Base-by-base conservation (phyloP, 2,113 vertebrate genomes). In the Rhinogobius similis region DNA sequence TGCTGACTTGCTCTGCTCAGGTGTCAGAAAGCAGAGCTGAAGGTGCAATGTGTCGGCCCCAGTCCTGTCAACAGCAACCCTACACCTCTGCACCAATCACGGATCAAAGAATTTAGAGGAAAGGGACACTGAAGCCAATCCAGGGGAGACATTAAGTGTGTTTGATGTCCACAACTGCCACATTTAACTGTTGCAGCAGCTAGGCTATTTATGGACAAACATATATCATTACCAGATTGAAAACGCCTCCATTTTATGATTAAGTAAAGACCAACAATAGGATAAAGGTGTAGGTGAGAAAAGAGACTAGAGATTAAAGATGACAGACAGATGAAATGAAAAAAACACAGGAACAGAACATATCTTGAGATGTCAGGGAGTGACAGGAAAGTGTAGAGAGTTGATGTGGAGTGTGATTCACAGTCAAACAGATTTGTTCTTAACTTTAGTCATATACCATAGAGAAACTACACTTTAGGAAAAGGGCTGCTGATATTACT, bases 1-100 rank as follows among this genome's bases (percentile, higher is more conserved):
- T 77, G 87, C 89, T 83, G 87, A 86, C 68, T 44, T 46, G 71
- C 68, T 23, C 2, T 32, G 74, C 84, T 88, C 75, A 41, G 80
- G 84, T 86, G 84, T 86, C 87, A 43, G 86, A 85, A 86, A 88
- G 79, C 64, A 24, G 75, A 90, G 82, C 64, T 10, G 74, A 73
- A 77, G 55, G 71, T 81, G 82, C 72, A 56, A 63, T 53, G 62
- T 59, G 62, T 78, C 65, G 1, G 68, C 78, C 69, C 65, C 48
- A 65, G 71, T 59, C 59, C 24, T 82, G 84, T 86, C 72, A 77
- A 88, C 77, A 72, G 83, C 78, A 86, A 93, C 83, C 73, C 24
- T 41, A 90, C 78, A 86, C 85, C 65, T 27, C 26, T 69, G 21
- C 5, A 67, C 87, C 87, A 83, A 88, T 86, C 73, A 73, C 56